phyloP scores from a whole-genome alignment of 92 coral and sea anemone genomes.

The Meandrina meandrites region DNA sequence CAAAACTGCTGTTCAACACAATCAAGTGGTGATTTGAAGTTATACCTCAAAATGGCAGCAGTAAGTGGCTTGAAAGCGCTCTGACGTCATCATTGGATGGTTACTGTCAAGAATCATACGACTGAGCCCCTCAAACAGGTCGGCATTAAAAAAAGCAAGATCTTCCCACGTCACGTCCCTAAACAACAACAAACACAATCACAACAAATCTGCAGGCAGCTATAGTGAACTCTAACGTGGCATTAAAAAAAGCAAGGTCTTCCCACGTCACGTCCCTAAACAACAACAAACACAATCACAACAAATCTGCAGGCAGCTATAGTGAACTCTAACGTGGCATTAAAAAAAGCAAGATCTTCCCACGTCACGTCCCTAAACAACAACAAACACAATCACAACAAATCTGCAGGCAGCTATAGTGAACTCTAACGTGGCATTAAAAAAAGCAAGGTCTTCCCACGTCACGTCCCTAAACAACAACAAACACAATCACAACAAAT shows the following conservation, averaged over 20 bases:
- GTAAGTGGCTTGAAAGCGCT: slow-evolving; percentile 81
- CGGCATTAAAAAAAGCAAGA: slow-evolving; percentile 89
- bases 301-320: too few relatives aligned
- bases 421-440: slow-evolving; percentile 55
- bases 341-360: too few relatives aligned
- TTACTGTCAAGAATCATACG: slow-evolving; percentile 88
- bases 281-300: neutral
- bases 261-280: slow-evolving; percentile 86
- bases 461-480: slow-evolving; percentile 68
- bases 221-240: too few relatives aligned
- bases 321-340: too few relatives aligned
- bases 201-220: too few relatives aligned
- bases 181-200: neutral
- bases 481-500: too few relatives aligned
- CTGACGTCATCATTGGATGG: slow-evolving; percentile 83
- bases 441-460: slow-evolving; percentile 90
- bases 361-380: too few relatives aligned
- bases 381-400: neutral
- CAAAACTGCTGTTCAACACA: neutral
- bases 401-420: neutral
- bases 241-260: slow-evolving; percentile 88
- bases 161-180: slow-evolving; percentile 93
- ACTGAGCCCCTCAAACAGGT: slow-evolving; percentile 90
- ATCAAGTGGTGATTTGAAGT: neutral
- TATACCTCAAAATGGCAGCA: slow-evolving; percentile 94